A percentile compares a stretch with the other conserved stretches of the same genome.
Evolutionary conservation across 2,113 vertebrate species (phyloP).

Genomic region (Otolemur garnettii): DNA sequence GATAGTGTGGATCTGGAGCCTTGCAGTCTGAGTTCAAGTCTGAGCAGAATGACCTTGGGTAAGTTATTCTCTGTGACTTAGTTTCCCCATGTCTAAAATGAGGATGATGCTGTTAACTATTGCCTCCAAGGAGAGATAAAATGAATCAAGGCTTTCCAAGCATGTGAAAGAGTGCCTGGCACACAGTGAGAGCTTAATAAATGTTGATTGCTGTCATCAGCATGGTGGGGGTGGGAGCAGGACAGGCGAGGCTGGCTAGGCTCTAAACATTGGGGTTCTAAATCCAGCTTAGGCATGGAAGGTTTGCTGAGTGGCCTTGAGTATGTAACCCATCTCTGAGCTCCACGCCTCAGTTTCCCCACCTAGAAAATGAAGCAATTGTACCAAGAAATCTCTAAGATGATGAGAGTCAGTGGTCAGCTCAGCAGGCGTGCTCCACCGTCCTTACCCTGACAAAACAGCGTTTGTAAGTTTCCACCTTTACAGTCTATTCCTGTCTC

Average conservation of each 20-base stretch:
- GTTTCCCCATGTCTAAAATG: background rate
- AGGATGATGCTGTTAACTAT: background rate
- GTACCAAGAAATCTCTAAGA: background rate
- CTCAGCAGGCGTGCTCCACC: fast-evolving
- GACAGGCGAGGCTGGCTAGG: fast-evolving
- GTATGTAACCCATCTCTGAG: background rate
- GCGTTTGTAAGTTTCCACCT: no score
- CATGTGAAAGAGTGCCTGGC: background rate
- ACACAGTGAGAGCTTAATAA: background rate
- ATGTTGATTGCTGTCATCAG: background rate
- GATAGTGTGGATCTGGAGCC: background rate
- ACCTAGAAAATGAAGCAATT: background rate
- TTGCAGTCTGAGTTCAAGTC: background rate
- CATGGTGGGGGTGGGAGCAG: fast-evolving
- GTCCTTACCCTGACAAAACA: background rate
- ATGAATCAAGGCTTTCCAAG: background rate
- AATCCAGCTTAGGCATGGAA: background rate
- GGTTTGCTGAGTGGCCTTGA: background rate
- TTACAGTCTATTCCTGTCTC: fast-evolving
- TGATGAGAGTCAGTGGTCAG: background rate
- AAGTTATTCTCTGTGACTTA: background rate
- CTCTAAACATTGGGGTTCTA: background rate
- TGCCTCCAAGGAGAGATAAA: background rate
- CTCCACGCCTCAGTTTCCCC: background rate
- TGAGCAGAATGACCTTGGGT: background rate